phyloP scores from a whole-genome alignment of 2,797 vertebrate genomes.

The Pristis pectinata region DNA sequence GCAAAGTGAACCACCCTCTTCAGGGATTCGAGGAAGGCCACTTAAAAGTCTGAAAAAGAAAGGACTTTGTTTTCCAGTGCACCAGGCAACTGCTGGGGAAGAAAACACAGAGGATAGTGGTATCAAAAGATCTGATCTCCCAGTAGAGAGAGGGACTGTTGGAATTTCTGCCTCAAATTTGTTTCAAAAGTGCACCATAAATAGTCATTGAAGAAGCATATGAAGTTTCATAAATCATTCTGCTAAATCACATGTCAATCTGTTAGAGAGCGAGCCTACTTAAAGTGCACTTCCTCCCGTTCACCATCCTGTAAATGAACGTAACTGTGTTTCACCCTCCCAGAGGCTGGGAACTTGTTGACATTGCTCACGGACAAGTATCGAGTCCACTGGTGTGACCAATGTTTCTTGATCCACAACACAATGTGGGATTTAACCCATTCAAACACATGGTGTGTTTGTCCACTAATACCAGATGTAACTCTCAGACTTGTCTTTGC shows the following conservation, averaged over 20 bases:
- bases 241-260: neutral
- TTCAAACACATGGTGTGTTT: no score
- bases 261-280: neutral
- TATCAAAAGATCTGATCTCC: neutral
- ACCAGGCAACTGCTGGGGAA: neutral
- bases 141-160: neutral
- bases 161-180: constrained; percentile 31
- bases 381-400: no score
- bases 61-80: constrained; percentile 7
- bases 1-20: neutral
- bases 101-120: neutral
- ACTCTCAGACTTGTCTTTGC: neutral
- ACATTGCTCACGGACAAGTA: neutral
- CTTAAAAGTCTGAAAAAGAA: neutral
- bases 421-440: neutral
- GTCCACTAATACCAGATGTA: neutral
- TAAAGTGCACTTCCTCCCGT: neutral
- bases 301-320: neutral
- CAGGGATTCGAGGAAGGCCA: neutral
- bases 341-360: neutral
- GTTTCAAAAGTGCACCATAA: constrained; percentile 10
- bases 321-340: neutral
- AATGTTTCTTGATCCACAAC: neutral
- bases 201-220: neutral
- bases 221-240: constrained; percentile 35